Evolutionary conservation across 2,113 vertebrate species (phyloP).

Genomic region (Pelmatolapia mariae): DNA sequence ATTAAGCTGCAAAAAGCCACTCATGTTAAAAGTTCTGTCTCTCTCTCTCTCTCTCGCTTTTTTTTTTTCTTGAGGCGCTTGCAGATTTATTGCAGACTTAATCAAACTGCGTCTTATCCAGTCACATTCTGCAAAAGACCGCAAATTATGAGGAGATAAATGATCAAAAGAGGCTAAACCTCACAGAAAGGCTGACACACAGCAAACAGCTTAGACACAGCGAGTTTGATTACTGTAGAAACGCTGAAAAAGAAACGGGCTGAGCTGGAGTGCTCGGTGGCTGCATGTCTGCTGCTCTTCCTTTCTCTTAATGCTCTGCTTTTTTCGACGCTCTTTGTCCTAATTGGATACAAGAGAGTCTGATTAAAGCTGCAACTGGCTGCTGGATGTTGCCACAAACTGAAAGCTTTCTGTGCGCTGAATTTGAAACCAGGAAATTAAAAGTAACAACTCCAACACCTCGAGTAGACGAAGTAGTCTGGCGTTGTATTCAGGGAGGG

Average conservation of each 20-base stretch:
- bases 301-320: neutral
- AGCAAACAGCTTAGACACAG: neutral
- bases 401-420: neutral
- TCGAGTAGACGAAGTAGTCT: neutral
- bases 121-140: neutral
- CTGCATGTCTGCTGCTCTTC: neutral
- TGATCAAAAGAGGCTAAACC: slow-evolving; percentile 1
- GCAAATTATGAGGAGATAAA: neutral
- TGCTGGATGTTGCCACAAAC: neutral
- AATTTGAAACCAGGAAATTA: neutral
- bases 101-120: neutral
- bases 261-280: neutral
- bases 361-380: neutral
- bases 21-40: neutral
- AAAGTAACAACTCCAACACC: neutral
- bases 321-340: neutral
- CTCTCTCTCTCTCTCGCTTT: neutral
- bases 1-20: neutral
- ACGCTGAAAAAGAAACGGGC: neutral
- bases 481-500: neutral
- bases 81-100: neutral
- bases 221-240: neutral
- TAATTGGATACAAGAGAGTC: neutral
- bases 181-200: neutral
- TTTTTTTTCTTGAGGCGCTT: neutral